phyloP scores from a whole-genome alignment of 2,113 vertebrate species.

The Pyrgilauda ruficollis region DNA sequence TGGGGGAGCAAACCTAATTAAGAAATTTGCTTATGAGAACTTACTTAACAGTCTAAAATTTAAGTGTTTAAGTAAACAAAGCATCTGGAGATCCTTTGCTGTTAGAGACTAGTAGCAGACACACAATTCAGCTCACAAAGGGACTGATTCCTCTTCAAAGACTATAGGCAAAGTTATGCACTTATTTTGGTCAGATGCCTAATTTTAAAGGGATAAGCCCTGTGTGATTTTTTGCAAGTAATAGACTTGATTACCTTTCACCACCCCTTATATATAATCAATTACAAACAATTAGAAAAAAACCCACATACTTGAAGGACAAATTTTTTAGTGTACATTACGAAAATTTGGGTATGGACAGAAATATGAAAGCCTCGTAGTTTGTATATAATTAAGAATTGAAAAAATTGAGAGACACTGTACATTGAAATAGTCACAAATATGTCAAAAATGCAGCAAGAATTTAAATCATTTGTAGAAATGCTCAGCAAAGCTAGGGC shows the following conservation, averaged over 20 bases:
- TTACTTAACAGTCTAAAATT: not conserved
- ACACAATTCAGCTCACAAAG: not conserved
- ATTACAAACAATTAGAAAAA: not conserved
- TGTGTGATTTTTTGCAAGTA: not conserved
- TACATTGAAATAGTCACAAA: not conserved
- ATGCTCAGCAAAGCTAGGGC: not conserved
- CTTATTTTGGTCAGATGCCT: not conserved
- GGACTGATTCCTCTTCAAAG: not conserved
- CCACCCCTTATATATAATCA: not conserved
- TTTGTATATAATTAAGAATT: not conserved
- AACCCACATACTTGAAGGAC: accelerated
- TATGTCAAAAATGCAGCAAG: not conserved
- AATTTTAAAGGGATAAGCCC: not conserved
- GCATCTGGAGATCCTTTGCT: not conserved
- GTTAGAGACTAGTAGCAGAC: not conserved
- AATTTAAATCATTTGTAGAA: not conserved
- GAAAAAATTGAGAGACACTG: not conserved
- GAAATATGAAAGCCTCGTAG: not conserved
- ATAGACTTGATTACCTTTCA: not conserved
- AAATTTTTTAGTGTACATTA: not conserved
- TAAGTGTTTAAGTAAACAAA: not conserved
- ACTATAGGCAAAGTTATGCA: not conserved
- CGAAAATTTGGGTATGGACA: not conserved
- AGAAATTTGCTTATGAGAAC: not conserved
- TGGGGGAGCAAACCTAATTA: accelerated